phyloP scores from a whole-genome alignment of 2,797 vertebrate genomes.

The Anableps anableps region DNA sequence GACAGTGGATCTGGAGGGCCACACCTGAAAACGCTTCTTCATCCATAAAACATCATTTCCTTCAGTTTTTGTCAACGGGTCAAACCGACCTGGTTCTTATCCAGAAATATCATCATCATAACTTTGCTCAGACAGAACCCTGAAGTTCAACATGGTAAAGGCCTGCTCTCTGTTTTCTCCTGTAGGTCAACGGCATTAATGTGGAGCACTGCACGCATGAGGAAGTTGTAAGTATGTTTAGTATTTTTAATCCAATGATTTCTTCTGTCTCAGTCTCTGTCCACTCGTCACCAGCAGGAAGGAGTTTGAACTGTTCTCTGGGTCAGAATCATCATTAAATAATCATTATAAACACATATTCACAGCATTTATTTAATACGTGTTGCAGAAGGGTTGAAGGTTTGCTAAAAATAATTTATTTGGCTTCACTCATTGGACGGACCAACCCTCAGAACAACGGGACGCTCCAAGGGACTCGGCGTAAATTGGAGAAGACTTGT shows the following conservation, averaged over 20 bases:
- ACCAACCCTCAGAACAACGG: not conserved
- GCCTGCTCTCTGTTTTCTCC: not conserved
- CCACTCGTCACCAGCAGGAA: too few species aligned
- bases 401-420: not conserved
- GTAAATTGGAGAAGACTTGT: too few species aligned
- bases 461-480: too few species aligned
- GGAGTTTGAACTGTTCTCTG: too few species aligned
- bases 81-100: too few species aligned
- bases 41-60: not conserved
- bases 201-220: constrained; percentile 91
- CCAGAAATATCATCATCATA: too few species aligned
- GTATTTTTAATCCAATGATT: too few species aligned
- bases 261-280: not conserved
- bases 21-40: not conserved
- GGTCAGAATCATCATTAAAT: too few species aligned
- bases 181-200: constrained; percentile 94
- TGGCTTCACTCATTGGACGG: not conserved
- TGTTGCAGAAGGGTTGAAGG: not conserved
- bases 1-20: too few species aligned
- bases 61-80: not conserved
- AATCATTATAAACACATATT: not conserved
- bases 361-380: not conserved
- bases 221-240: constrained; percentile 91
- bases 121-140: too few species aligned
- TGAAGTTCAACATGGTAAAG: too few species aligned